A percentile compares a stretch with the other conserved stretches of the same genome.
These are phyloP conservation scores for Pogona vitticeps DNA, from an alignment of 2,113 vertebrate species.

Conservation along the genomic window DNA sequence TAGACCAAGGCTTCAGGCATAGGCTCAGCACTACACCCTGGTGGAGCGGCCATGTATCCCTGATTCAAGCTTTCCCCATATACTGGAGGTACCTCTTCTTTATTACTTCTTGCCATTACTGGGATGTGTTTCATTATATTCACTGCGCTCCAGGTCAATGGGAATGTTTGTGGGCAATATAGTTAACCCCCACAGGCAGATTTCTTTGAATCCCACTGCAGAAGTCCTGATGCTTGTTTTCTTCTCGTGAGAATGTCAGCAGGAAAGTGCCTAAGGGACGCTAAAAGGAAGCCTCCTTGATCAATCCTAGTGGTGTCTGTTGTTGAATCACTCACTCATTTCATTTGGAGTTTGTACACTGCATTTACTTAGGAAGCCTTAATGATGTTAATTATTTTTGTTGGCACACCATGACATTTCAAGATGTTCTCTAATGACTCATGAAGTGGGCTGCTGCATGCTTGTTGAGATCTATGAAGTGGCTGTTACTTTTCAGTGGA, in stretches of 20 bases:
- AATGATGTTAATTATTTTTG: conserved; percentile 43
- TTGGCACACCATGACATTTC: conserved; percentile 35
- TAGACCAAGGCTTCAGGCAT: no score
- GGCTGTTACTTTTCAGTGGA: conserved; percentile 7
- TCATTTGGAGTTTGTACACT: conserved; percentile 20
- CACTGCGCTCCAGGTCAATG: background rate
- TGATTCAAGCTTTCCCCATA: background rate
- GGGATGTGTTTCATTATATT: background rate
- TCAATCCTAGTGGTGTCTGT: background rate
- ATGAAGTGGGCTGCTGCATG: conserved; percentile 13
- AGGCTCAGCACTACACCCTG: background rate
- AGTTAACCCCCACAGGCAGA: background rate
- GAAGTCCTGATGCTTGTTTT: background rate
- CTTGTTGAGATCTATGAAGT: conserved; percentile 20
- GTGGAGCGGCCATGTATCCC: background rate
- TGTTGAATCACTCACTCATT: background rate
- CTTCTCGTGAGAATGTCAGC: background rate
- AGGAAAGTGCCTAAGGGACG: background rate
- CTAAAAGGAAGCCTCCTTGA: background rate
- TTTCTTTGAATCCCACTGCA: background rate
- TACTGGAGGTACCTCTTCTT: background rate
- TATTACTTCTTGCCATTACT: background rate
- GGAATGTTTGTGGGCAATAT: background rate
- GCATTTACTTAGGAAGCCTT: conserved; percentile 18
- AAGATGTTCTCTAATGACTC: conserved; percentile 35